Conservation (phyloP, 2,888 invertebrate genomes). For the Microlaimidae sp. region DNA sequence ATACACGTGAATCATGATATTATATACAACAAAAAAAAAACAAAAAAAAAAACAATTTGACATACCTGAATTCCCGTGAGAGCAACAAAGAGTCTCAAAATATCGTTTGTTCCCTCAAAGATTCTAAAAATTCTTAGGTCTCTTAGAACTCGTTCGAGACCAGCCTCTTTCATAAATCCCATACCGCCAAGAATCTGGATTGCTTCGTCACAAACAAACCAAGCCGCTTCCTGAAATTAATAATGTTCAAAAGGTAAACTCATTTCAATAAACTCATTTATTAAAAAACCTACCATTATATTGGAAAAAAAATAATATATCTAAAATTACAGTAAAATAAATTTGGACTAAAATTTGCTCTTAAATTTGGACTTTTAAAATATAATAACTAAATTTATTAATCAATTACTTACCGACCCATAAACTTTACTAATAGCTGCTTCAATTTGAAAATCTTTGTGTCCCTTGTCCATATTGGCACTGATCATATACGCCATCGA, state of each 20-base stretch:
- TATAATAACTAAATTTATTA: too few relatives aligned
- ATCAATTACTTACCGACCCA: not conserved
- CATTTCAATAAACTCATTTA: too few relatives aligned
- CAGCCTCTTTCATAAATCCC: conserved; percentile 52
- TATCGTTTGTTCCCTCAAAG: conserved; percentile 97
- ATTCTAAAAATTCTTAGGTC: conserved; percentile 93
- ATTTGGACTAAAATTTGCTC: not conserved
- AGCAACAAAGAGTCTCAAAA: conserved; percentile 81
- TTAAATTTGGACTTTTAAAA: too few relatives aligned
- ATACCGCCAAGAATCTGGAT: conserved; percentile 93
- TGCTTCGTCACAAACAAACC: conserved; percentile 87
- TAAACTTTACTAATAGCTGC: conserved; percentile 85
- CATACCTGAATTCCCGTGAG: conserved; percentile 56
- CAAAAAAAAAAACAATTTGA: too few relatives aligned
- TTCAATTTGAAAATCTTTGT: conserved; percentile 82
- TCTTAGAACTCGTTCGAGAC: conserved; percentile 73
- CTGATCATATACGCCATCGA: conserved; percentile 70
- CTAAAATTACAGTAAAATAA: conserved; percentile 9
- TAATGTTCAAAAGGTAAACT: conserved; percentile 43
- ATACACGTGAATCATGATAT: too few relatives aligned
- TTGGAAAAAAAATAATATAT: conserved; percentile 8
- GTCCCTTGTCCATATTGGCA: conserved; percentile 86
- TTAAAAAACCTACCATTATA: conserved; percentile 5
- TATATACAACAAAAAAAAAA: too few relatives aligned
- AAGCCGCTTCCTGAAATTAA: conserved; percentile 74